Conservation (phyloP, 2,797 vertebrate species). For the Amblyraja radiata region DNA sequence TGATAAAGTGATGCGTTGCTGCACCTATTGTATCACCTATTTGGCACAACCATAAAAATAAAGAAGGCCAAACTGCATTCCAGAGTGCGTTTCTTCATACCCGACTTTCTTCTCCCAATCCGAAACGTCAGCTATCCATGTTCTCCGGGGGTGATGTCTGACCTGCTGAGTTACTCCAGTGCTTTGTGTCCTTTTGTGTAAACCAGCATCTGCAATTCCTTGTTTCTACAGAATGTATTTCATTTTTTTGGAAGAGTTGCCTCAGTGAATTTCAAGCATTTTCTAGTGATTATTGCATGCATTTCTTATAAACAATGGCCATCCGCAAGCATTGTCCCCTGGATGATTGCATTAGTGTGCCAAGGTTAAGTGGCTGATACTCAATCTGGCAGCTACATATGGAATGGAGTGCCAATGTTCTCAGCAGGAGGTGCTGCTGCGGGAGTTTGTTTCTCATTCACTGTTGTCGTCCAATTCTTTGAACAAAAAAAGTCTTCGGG, state of each 20-base stretch:
- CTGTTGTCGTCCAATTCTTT: neutral
- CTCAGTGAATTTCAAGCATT: neutral
- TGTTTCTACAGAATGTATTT: too few species aligned
- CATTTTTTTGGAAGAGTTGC: neutral
- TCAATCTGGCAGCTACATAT: conserved; percentile 11
- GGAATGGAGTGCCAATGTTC: neutral
- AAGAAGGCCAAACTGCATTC: neutral
- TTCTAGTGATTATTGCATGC: neutral
- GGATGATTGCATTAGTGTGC: neutral
- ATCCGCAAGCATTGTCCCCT: neutral
- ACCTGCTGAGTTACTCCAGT: too few species aligned
- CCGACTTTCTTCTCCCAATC: too few species aligned
- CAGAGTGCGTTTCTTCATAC: too few species aligned
- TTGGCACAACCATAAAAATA: neutral
- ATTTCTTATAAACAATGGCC: neutral
- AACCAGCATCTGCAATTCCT: too few species aligned
- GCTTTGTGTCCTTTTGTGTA: too few species aligned
- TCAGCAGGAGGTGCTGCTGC: conserved; percentile 17
- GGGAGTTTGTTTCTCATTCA: neutral
- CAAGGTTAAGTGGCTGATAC: conserved; percentile 21
- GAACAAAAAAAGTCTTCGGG: neutral
- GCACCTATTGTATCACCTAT: neutral
- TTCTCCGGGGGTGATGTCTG: too few species aligned
- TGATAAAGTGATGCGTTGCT: neutral
- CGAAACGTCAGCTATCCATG: too few species aligned